Evolutionary conservation across 1,140 invertebrate species (phyloP).

Genomic region (Drosophila bocki): DNA sequence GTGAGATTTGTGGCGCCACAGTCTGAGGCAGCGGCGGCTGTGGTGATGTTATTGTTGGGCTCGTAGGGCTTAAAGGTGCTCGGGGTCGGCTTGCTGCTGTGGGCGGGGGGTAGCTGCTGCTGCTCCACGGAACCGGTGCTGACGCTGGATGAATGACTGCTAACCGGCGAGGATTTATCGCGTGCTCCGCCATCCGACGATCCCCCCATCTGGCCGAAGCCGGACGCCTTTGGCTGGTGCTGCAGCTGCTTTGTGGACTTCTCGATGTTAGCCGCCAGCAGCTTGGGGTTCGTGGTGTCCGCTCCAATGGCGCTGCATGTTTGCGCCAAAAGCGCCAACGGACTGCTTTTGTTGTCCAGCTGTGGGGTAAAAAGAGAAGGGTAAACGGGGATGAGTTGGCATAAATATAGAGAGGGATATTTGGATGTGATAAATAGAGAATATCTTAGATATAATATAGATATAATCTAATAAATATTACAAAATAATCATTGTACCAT

Average conservation of each 20-base stretch:
- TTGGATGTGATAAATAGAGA: neutral
- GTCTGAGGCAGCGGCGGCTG: conserved; percentile 53
- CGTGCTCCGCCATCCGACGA: conserved; percentile 85
- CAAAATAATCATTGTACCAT: neutral
- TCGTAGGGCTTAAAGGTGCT: conserved; percentile 90
- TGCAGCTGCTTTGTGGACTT: conserved; percentile 87
- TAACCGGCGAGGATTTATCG: conserved; percentile 87
- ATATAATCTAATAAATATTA: neutral
- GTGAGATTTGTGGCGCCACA: conserved; percentile 81
- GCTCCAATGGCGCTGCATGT: conserved; percentile 98
- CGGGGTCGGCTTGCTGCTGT: conserved; percentile 60
- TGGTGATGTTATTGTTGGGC: conserved; percentile 85
- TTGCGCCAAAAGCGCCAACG: conserved; percentile 95
- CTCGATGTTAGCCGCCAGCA: conserved; percentile 89
- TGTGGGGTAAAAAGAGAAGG: conserved; percentile 87
- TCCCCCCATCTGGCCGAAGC: conserved; percentile 21
- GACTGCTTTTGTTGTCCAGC: conserved; percentile 98
- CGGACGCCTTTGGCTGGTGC: conserved; percentile 43
- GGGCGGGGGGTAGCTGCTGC: conserved; percentile 66
- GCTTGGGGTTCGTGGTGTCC: conserved; percentile 90
- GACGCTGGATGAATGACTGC: conserved; percentile 82
- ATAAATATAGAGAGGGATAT: conserved; percentile 1
- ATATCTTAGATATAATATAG: neutral
- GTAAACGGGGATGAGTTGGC: neutral
- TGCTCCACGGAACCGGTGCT: conserved; percentile 84